A percentile compares a stretch with the other conserved stretches of the same genome.
These are phyloP conservation scores for Origma solitaria DNA, from an alignment of 2,113 vertebrate genomes.

Conservation along the genomic window DNA sequence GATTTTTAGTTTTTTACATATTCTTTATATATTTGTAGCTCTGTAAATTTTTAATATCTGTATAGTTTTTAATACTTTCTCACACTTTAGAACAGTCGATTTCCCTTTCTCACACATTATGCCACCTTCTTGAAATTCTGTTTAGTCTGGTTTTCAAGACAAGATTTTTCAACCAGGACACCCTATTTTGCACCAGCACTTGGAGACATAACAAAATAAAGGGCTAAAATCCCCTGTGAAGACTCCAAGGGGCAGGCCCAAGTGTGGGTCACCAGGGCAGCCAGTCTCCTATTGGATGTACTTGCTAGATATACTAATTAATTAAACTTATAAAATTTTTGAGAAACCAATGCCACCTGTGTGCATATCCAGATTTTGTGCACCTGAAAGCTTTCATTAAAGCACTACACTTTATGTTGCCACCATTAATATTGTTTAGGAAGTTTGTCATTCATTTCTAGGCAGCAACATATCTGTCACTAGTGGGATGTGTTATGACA, in stretches of 20 bases:
- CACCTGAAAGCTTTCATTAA: background rate
- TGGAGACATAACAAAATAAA: background rate
- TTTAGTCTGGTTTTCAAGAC: background rate
- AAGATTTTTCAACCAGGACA: background rate
- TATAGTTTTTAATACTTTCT: background rate
- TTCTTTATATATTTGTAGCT: background rate
- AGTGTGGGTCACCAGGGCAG: background rate
- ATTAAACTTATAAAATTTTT: background rate
- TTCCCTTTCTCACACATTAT: background rate
- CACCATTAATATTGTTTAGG: background rate
- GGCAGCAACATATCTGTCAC: background rate
- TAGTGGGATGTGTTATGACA: background rate
- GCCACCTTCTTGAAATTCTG: background rate
- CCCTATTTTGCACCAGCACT: background rate
- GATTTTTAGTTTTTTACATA: background rate
- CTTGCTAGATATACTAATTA: background rate
- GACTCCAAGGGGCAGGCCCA: background rate
- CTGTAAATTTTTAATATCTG: background rate
- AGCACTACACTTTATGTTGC: background rate
- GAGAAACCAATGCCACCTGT: fast-evolving
- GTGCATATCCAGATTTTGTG: background rate
- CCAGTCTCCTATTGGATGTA: no score
- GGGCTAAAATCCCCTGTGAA: background rate
- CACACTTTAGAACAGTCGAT: background rate
- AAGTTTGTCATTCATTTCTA: no score